Conservation (phyloP, 2,888 invertebrate species). For the Mechanitis messenoides region DNA sequence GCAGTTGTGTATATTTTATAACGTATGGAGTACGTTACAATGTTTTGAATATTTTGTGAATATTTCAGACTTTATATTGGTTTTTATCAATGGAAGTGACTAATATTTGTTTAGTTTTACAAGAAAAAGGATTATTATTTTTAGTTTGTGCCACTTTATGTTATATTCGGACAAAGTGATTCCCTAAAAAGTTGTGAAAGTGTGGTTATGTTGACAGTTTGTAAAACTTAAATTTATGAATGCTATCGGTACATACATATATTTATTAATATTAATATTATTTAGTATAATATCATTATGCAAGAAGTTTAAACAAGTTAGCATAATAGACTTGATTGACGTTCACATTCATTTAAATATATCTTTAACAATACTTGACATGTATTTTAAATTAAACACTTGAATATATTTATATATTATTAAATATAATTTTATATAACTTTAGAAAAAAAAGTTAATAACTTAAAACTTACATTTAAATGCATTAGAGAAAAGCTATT, state of each 20-base stretch:
- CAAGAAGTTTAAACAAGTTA: no score
- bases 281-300: no score
- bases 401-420: no score
- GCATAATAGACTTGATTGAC: no score
- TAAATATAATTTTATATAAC: no score
- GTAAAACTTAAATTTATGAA: constrained; percentile 23
- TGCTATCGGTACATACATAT: constrained; percentile 16
- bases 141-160: constrained; percentile 26
- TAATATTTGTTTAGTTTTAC: constrained; percentile 25
- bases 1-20: constrained; percentile 41
- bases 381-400: no score
- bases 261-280: no score
- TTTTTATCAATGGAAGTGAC: constrained; percentile 51
- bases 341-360: no score
- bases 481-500: no score
- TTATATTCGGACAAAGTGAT: constrained; percentile 21
- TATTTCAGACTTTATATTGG: constrained; percentile 34
- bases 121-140: constrained; percentile 28
- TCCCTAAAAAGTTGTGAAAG: constrained; percentile 44
- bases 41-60: constrained; percentile 57
- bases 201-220: constrained; percentile 63
- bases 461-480: no score
- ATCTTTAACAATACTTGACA: no score
- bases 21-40: constrained; percentile 50
- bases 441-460: no score